A percentile compares a stretch with the other conserved stretches of the same genome.
These are phyloP conservation scores for Lottia gigantea DNA, from an alignment of 2,888 invertebrate species.

Conservation along the genomic window DNA sequence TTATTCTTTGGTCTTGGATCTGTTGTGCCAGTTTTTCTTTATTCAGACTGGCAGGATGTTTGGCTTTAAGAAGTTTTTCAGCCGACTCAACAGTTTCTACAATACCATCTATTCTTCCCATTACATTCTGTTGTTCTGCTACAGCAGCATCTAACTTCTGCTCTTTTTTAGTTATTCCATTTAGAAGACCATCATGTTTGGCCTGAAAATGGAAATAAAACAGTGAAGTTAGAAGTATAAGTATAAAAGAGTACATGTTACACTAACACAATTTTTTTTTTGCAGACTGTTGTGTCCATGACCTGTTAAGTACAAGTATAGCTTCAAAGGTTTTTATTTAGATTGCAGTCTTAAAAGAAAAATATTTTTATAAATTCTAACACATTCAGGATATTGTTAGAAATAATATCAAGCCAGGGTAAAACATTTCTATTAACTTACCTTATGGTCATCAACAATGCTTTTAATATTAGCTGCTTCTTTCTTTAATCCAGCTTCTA, in stretches of 20 bases:
- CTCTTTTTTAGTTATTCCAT: slow-evolving; percentile 52
- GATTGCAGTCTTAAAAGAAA: too few species aligned
- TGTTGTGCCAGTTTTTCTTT: slow-evolving; percentile 88
- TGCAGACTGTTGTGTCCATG: too few species aligned
- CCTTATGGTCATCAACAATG: slow-evolving; percentile 36
- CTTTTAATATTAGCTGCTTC: slow-evolving; percentile 48
- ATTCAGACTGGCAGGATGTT: slow-evolving; percentile 82
- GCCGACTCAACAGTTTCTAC: slow-evolving; percentile 53
- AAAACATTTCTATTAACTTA: neutral
- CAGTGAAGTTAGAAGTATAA: too few species aligned
- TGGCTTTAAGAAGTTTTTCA: slow-evolving; percentile 47
- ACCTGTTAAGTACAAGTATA: too few species aligned
- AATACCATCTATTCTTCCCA: slow-evolving; percentile 52
- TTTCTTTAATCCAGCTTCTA: slow-evolving; percentile 72
- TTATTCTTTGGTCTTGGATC: slow-evolving; percentile 83
- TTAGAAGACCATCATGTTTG: slow-evolving; percentile 51
- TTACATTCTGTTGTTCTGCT: slow-evolving; percentile 59
- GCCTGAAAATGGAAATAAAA: slow-evolving; percentile 28
- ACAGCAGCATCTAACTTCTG: slow-evolving; percentile 54
- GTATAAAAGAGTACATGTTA: too few species aligned
- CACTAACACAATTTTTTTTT: too few species aligned
- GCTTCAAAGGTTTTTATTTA: too few species aligned
- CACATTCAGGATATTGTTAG: too few species aligned
- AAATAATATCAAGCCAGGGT: too few species aligned
- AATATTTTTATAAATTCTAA: too few species aligned